A percentile compares a stretch with the other conserved stretches of the same genome.
Evolutionary conservation across 2,888 invertebrate genomes (phyloP).

Genomic region (Acanthosepion esculentum): DNA sequence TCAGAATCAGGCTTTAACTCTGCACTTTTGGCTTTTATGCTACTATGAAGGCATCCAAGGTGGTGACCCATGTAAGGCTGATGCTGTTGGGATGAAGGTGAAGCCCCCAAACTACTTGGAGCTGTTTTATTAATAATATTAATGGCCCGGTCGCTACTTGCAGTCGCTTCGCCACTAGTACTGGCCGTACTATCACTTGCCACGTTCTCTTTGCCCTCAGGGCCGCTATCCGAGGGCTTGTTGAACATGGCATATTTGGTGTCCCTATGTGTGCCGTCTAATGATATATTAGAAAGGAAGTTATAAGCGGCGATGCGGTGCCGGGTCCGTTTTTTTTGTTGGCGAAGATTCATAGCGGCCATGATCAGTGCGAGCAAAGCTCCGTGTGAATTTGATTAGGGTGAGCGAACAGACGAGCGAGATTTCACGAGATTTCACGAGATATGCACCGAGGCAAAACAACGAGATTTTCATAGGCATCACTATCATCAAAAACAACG

Average conservation of each 20-base stretch:
- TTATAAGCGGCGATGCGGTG: slow-evolving; percentile 87
- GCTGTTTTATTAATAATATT: background rate
- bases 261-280: slow-evolving; percentile 87
- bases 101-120: background rate
- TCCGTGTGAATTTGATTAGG: background rate
- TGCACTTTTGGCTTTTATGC: background rate
- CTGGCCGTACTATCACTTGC: background rate
- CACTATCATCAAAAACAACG: slow-evolving; percentile 52
- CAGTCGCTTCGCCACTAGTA: background rate
- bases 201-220: slow-evolving; percentile 44
- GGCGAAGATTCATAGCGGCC: slow-evolving; percentile 59
- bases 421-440: slow-evolving; percentile 43
- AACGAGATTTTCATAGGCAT: background rate
- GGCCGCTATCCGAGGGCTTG: slow-evolving; percentile 33
- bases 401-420: background rate
- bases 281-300: slow-evolving; percentile 94
- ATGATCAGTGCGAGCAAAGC: background rate
- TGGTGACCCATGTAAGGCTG: background rate
- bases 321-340: slow-evolving; percentile 67
- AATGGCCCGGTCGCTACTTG: background rate
- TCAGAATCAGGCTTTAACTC: background rate
- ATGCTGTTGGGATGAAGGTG: background rate
- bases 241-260: slow-evolving; percentile 76
- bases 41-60: background rate
- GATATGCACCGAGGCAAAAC: background rate